Conservation (phyloP, 2,113 vertebrate species). For the Tupaia tana region DNA sequence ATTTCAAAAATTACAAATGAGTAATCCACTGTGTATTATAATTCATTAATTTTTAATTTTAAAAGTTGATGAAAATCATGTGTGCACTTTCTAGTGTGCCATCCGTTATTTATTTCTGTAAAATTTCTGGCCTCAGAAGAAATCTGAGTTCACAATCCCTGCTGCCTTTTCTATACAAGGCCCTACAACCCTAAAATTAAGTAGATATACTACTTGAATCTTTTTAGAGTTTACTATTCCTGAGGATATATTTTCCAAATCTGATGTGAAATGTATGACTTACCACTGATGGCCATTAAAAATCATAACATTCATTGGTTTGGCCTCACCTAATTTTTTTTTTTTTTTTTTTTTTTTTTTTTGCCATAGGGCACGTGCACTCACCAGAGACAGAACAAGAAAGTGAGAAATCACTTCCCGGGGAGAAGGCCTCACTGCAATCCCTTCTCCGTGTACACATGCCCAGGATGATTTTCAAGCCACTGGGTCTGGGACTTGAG, state of each 20-base stretch:
- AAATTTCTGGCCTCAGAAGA: not conserved
- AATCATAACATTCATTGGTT: not conserved
- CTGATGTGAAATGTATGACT: not conserved
- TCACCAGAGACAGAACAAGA: too few species aligned
- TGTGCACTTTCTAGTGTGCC: not conserved
- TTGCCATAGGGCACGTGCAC: too few species aligned
- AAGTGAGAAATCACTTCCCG: too few species aligned
- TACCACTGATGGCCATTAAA: not conserved
- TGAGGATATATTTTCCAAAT: not conserved
- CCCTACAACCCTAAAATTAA: not conserved
- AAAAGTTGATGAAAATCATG: not conserved
- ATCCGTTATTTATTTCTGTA: not conserved
- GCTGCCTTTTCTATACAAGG: not conserved
- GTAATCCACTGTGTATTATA: accelerated
- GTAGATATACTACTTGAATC: not conserved
- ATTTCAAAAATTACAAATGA: not conserved
- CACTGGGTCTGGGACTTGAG: too few species aligned
- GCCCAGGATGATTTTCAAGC: too few species aligned
- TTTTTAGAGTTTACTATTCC: not conserved
- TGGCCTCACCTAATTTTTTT: not conserved
- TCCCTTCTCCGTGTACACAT: too few species aligned
- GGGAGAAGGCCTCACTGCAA: too few species aligned
- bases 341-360: too few species aligned
- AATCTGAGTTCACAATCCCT: not conserved
- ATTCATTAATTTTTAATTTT: not conserved